Evolutionary conservation across 2,113 vertebrate species (phyloP).

Genomic region (Glareola pratincola): DNA sequence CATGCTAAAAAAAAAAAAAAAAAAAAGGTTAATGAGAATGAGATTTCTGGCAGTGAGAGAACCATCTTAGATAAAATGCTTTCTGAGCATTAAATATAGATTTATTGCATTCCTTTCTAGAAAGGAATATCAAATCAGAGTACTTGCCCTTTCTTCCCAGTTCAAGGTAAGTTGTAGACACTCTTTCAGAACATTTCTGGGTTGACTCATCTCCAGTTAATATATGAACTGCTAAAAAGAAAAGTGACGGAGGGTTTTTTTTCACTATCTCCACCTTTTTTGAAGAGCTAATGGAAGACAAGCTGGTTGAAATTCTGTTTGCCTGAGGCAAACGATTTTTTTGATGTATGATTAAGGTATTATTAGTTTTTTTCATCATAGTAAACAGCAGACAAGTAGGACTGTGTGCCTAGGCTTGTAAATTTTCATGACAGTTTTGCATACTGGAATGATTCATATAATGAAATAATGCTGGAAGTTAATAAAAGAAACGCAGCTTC

Average conservation of each 20-base stretch:
- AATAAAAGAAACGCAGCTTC: not conserved
- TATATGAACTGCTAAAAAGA: not conserved
- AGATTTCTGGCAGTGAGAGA: not conserved
- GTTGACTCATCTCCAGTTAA: not conserved
- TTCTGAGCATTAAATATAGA: not conserved
- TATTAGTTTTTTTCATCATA: not conserved
- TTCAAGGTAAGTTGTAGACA: not conserved
- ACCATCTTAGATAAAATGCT: not conserved
- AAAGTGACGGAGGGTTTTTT: not conserved
- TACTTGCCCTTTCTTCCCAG: not conserved
- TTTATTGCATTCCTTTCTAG: not conserved
- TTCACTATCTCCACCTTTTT: not conserved
- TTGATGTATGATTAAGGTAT: not conserved
- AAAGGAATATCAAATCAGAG: not conserved
- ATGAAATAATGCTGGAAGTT: slow-evolving; percentile 28
- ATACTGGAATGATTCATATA: slow-evolving; percentile 10
- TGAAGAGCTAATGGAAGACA: not conserved
- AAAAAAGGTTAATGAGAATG: not conserved
- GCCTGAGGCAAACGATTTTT: not conserved
- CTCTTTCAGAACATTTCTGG: not conserved
- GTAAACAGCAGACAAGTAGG: not conserved
- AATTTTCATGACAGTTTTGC: slow-evolving; percentile 39
- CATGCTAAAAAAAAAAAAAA: not conserved
- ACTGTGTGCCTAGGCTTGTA: slow-evolving; percentile 43
- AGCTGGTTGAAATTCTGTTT: slow-evolving; percentile 11